These are phyloP conservation scores for Dioctria linearis DNA, from an alignment of 2,888 invertebrate species.

Conservation along the genomic window DNA sequence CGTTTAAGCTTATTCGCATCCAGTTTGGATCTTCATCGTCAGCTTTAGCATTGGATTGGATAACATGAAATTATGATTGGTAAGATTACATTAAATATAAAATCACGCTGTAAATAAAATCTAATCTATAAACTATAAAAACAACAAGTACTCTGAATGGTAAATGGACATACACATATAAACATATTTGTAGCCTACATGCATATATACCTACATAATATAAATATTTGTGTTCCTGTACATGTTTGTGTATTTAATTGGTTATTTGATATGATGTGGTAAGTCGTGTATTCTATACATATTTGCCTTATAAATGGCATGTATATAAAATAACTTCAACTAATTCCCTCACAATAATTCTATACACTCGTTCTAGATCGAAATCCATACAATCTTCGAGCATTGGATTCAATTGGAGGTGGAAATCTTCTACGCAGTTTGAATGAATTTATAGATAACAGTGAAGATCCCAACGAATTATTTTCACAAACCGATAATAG, in stretches of 20 bases:
- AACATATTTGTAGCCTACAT: not conserved
- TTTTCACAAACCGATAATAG: constrained; percentile 4
- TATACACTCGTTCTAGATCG: constrained; percentile 18
- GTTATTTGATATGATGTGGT: constrained; percentile 27
- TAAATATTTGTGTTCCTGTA: not conserved
- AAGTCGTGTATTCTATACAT: constrained; percentile 44
- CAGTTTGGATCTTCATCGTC: too few relatives aligned
- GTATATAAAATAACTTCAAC: not conserved
- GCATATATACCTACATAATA: not conserved
- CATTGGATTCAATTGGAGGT: constrained; percentile 57
- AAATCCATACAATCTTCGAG: constrained; percentile 48
- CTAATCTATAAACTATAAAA: too few relatives aligned
- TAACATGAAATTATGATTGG: too few relatives aligned
- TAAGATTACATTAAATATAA: too few relatives aligned
- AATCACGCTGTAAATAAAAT: too few relatives aligned
- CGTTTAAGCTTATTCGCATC: too few relatives aligned
- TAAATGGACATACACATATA: too few relatives aligned
- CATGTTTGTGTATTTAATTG: constrained; percentile 34
- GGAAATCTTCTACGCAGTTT: constrained; percentile 53
- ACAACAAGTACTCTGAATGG: too few relatives aligned
- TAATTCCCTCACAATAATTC: not conserved
- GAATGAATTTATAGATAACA: constrained; percentile 17
- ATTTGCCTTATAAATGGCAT: constrained; percentile 29
- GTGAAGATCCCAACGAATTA: not conserved
- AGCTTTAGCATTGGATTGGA: too few relatives aligned